Evolutionary conservation across 2,113 vertebrate species (phyloP).

Genomic region (Grammatotria lemairii): DNA sequence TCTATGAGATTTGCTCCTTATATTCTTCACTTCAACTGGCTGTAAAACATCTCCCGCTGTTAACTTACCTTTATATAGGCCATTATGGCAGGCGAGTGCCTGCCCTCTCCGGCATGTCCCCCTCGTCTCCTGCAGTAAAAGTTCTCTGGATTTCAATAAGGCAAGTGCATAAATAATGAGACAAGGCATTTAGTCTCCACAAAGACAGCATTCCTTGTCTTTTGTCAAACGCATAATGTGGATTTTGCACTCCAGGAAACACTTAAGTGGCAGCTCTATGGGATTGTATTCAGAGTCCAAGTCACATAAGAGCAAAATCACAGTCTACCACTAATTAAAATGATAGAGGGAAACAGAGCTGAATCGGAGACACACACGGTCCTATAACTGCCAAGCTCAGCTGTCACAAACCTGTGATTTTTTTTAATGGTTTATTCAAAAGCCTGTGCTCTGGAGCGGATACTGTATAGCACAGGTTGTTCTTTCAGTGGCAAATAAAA

Average conservation of each 20-base stretch:
- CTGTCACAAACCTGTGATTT: not conserved
- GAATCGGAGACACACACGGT: not conserved
- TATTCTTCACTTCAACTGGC: not conserved
- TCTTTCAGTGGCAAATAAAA: not conserved
- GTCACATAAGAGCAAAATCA: not conserved
- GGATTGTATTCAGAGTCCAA: not conserved
- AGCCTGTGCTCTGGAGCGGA: not conserved
- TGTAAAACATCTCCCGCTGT: not conserved
- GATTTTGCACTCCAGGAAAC: not conserved
- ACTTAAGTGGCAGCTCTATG: not conserved
- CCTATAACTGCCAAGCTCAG: not conserved
- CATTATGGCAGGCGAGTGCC: not conserved
- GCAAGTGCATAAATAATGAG: not conserved
- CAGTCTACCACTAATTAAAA: not conserved
- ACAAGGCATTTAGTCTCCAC: not conserved
- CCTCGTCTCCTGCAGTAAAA: not conserved
- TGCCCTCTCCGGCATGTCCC: not conserved
- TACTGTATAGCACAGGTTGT: not conserved
- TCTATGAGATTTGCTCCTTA: not conserved
- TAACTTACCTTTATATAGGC: not conserved
- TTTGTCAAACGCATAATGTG: not conserved
- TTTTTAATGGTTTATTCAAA: constrained; percentile 12
- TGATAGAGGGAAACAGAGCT: not conserved
- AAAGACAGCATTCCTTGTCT: not conserved
- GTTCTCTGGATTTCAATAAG: not conserved